Conservation (phyloP, 1,140 invertebrate species). For the Neuroterus valhalla region DNA sequence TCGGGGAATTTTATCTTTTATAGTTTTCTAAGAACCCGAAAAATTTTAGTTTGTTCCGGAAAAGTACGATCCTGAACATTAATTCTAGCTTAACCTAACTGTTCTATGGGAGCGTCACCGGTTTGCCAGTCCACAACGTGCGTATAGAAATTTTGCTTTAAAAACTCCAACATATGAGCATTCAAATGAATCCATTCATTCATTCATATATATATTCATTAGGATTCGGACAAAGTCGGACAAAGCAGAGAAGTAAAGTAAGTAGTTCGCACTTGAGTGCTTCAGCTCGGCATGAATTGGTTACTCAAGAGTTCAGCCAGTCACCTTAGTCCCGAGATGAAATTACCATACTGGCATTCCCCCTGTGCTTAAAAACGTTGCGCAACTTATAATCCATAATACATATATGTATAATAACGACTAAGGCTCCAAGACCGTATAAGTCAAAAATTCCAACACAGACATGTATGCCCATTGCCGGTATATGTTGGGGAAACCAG, state of each 20-base stretch:
- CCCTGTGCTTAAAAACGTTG: constrained; percentile 46
- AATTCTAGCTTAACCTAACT: too few relatives aligned
- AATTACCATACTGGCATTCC: constrained; percentile 41
- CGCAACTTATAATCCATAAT: constrained; percentile 40
- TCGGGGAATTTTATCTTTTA: too few relatives aligned
- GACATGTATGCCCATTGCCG: not conserved
- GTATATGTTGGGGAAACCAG: too few relatives aligned
- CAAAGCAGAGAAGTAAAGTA: too few relatives aligned
- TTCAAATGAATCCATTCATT: constrained; percentile 22
- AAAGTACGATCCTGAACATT: too few relatives aligned
- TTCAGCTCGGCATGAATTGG: constrained; percentile 7
- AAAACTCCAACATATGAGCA: too few relatives aligned
- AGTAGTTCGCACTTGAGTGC: constrained; percentile 8
- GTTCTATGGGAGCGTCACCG: too few relatives aligned
- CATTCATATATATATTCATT: constrained; percentile 1
- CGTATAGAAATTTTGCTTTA: too few relatives aligned
- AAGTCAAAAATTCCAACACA: constrained; percentile 37
- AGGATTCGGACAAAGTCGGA: constrained; percentile 1
- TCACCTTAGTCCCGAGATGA: constrained; percentile 11
- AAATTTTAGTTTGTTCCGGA: too few relatives aligned
- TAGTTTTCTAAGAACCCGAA: too few relatives aligned
- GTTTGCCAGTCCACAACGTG: too few relatives aligned
- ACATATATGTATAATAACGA: constrained; percentile 31
- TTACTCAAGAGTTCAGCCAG: constrained; percentile 24
- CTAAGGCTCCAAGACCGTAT: constrained; percentile 32